phyloP scores from a whole-genome alignment of 2,113 vertebrate species.

The Podarcis raffonei region DNA sequence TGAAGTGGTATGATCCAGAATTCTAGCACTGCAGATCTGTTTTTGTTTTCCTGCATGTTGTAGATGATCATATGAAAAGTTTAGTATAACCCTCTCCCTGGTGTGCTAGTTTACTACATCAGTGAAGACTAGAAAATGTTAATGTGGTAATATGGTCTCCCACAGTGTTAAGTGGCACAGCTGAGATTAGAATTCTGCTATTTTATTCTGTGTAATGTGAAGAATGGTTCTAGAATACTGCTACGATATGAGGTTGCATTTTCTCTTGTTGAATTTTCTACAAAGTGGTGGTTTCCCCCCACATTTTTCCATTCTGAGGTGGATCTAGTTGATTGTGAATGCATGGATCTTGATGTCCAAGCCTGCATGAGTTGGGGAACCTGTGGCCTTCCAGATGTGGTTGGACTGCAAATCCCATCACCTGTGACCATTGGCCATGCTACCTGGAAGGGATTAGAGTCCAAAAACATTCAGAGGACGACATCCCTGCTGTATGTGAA shows the following conservation, averaged over 20 bases:
- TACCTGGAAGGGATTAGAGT: too few species aligned
- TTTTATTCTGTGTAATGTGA: background rate
- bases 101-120: too few species aligned
- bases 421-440: too few species aligned
- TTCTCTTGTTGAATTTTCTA: background rate
- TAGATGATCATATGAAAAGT: background rate
- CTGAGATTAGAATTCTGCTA: background rate
- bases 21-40: background rate
- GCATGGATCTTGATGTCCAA: background rate
- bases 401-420: too few species aligned
- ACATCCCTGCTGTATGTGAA: too few species aligned
- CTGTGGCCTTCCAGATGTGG: too few species aligned
- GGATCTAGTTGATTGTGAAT: background rate
- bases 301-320: background rate
- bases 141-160: background rate
- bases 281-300: background rate
- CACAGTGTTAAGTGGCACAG: background rate
- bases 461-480: too few species aligned
- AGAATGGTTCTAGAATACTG: background rate
- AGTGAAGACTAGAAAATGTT: background rate
- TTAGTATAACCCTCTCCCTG: background rate
- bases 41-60: background rate
- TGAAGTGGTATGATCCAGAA: background rate
- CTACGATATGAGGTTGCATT: background rate
- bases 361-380: too few species aligned